phyloP scores from a whole-genome alignment of 2,888 invertebrate genomes.

The Brachyptera risi region DNA sequence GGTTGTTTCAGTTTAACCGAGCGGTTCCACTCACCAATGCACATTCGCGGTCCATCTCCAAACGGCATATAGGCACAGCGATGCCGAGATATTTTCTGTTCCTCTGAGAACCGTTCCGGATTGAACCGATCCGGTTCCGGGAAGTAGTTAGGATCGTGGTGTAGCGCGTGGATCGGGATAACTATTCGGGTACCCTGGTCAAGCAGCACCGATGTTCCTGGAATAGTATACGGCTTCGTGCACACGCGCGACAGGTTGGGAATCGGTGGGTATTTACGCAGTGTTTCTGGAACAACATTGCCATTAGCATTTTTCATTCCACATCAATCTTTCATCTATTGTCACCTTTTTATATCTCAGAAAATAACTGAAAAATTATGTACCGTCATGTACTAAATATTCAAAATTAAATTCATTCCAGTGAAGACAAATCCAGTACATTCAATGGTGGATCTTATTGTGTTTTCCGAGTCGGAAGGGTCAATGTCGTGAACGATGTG shows the following conservation, averaged over 20 bases:
- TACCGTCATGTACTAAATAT: too few relatives aligned
- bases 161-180: constrained; percentile 46
- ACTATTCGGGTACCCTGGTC: constrained; percentile 38
- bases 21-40: constrained; percentile 40
- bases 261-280: constrained; percentile 53
- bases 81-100: constrained; percentile 36
- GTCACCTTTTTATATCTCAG: too few relatives aligned
- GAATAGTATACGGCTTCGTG: constrained; percentile 47
- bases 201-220: constrained; percentile 36
- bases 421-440: too few relatives aligned
- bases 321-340: too few relatives aligned
- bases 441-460: too few relatives aligned
- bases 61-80: constrained; percentile 42
- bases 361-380: too few relatives aligned
- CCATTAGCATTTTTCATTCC: too few relatives aligned
- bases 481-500: too few relatives aligned
- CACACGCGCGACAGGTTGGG: constrained; percentile 50
- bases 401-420: too few relatives aligned
- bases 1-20: too few relatives aligned
- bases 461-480: too few relatives aligned
- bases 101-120: constrained; percentile 49
- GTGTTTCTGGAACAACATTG: too few relatives aligned
- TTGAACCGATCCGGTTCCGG: constrained; percentile 50
- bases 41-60: constrained; percentile 45
- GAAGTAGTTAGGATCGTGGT: constrained; percentile 48